A percentile compares a stretch with the other conserved stretches of the same genome.
These are phyloP conservation scores for Crypturellus undulatus DNA, from an alignment of 2,113 vertebrate genomes.

Conservation along the genomic window DNA sequence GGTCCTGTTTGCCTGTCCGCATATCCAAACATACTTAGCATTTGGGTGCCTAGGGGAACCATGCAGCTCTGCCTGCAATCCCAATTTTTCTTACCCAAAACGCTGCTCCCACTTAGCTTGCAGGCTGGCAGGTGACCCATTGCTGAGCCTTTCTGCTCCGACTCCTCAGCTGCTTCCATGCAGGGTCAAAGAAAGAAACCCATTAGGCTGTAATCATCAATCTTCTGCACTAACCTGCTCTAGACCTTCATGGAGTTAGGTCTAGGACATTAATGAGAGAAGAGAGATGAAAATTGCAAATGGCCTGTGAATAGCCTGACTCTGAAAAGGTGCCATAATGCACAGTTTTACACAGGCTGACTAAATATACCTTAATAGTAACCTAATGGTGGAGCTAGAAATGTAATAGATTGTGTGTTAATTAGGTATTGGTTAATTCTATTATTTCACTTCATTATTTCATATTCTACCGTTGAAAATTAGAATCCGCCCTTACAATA, in stretches of 20 bases:
- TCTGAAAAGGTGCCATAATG: constrained; percentile 66
- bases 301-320: constrained; percentile 69
- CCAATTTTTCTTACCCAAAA: background rate
- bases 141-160: background rate
- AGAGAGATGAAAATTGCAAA: constrained; percentile 69
- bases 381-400: constrained; percentile 60
- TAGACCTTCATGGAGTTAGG: constrained; percentile 58
- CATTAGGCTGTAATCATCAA: constrained; percentile 43
- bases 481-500: background rate
- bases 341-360: constrained; percentile 15
- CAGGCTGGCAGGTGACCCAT: background rate
- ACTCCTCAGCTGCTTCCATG: background rate
- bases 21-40: background rate
- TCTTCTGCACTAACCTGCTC: constrained; percentile 48
- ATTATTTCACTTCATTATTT: constrained; percentile 74
- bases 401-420: constrained; percentile 72
- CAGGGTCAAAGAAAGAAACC: background rate
- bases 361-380: constrained; percentile 65
- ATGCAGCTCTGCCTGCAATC: background rate
- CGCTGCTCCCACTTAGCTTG: background rate
- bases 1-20: background rate
- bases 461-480: background rate
- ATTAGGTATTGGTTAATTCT: constrained; percentile 70
- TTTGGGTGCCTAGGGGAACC: background rate
- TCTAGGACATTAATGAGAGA: constrained; percentile 63